Percentiles rank a stretch among this genome's conserved stretches.
These are phyloP conservation scores for Myotis lucifugus DNA, from an alignment of 2,113 vertebrate species.

Conservation along the genomic window DNA sequence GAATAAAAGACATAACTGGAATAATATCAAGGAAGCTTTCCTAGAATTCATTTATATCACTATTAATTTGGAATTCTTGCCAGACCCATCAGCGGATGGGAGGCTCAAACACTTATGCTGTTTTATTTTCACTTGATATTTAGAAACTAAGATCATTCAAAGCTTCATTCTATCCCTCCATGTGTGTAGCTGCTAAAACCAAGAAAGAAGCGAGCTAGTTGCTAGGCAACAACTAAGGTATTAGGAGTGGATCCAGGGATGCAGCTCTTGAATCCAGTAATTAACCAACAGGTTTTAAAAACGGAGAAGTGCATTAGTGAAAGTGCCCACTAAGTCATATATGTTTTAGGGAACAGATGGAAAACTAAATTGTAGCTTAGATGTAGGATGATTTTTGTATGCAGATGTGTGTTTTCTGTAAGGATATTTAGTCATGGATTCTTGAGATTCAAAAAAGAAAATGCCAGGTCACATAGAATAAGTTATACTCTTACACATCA, in stretches of 20 bases:
- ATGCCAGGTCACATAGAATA: not conserved
- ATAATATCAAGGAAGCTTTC: not conserved
- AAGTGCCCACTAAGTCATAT: too few species aligned
- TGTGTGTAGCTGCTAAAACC: not conserved
- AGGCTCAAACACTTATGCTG: not conserved
- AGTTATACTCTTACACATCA: not conserved
- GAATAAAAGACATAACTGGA: not conserved
- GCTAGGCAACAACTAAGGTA: slow-evolving; percentile 31
- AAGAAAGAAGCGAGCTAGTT: not conserved
- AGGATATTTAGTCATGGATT: not conserved
- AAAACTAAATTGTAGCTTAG: not conserved
- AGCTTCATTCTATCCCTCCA: not conserved
- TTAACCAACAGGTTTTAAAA: slow-evolving; percentile 38
- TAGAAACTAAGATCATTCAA: not conserved
- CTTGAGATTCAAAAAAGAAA: not conserved
- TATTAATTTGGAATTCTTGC: not conserved
- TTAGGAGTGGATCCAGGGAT: not conserved
- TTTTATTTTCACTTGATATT: not conserved
- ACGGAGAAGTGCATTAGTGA: too few species aligned
- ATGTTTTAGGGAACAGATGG: not conserved
- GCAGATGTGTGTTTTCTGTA: not conserved
- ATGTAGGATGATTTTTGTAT: not conserved
- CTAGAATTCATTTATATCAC: not conserved
- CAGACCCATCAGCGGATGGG: not conserved
- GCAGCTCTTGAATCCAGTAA: not conserved